Evolutionary conservation across 2,113 vertebrate species (phyloP), one percentile per base, ranked within the genome.

Genomic region (Euleptes europaea): DNA sequence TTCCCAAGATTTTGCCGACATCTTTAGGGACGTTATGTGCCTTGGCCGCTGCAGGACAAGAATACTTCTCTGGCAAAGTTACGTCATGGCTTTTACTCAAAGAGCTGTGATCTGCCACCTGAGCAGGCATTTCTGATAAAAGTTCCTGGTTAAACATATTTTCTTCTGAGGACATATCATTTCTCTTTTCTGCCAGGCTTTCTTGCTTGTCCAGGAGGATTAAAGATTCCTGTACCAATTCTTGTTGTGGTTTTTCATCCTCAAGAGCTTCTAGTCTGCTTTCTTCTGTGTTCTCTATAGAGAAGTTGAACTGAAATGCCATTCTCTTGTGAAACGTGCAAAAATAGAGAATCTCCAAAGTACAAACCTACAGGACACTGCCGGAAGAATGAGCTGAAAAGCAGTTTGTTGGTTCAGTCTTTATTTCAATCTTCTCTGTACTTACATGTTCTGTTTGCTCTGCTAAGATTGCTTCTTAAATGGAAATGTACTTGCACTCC

Each of bases 221-320:
- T 17, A 73, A 70, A 63, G 84, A 73, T 33, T 66, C 77, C 80
- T 85, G 66, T 71, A 80, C 76, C 57, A 88, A 86, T 80, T 71
- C 19, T 7, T 82, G 63, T n/a, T 72, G 31, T 12, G 69, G 74
- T 63, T 79, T 73, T 60, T 7, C 72, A 83, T 86, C 77, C 42
- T 1, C 66, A 1, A 10, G 1, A 51, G 71, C 0, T 1, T 75
- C 88, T 78, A 80, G 78, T 77, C 93, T 88, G 2, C 33, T 67
- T 86, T 40, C 87, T 82, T 93, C 83, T 10, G 83, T 42, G 35
- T 89, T 92, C 72, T 94, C 93, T 71, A 96, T 69, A 51, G 26
- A 83, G 76, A 97, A 97, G 89, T 97, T 95, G 92, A 97, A 97
- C 0, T 78, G 95, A 88, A 97, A 97, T 71, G 85, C 75, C 97